Base-by-base conservation (phyloP, 2,113 vertebrate genomes). In the Picathartes gymnocephalus region DNA sequence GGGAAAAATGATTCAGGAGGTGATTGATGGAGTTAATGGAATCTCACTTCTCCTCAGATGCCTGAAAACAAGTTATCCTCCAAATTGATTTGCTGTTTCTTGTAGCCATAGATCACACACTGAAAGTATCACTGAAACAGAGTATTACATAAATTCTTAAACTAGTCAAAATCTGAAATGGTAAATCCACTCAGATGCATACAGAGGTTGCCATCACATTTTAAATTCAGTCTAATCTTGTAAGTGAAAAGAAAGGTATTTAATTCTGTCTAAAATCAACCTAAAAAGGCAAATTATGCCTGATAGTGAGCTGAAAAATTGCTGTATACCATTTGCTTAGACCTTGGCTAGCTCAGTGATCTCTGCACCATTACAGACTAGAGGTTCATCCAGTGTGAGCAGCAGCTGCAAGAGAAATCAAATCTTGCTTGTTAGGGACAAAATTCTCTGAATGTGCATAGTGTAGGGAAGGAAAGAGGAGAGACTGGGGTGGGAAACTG, bases 21-120 rank as follows among this genome's bases (percentile, higher is more conserved):
- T 95, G 95, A 94, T 94, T 93, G 94, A 96, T 95, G 90, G 93
- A 94, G 71, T 94, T 95, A 92, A 95, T 92, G 94, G 91, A 95
- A 97, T 89, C 81, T 95, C 78, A 79, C 81, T 94, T 95, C 93
- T 93, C 69, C 72, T 95, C 84, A 94, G 93, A 91, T 91, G 91
- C 84, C 93, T 94, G 93, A 95, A 95, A 95, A 90, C 82, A 90
- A 95, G 92, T 94, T 94, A 94, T 88, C 85, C 79, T 78, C 60
- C 92, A 94, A 97, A 97, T 81, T 90, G 95, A 97, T 97, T 95
- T 96, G 91, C 80, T 93, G 77, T 88, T 96, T 90, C 82, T 93
- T 94, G 86, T 90, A 91, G 91, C 82, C 60, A 95, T 95, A 95
- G 88, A 93, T 96, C 94, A 95, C 88, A 92, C 35, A 71, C 42